Evolutionary conservation across 2,888 invertebrate genomes (phyloP), one percentile per base, ranked within the genome.

Genomic region (Eupithecia pulchellata): DNA sequence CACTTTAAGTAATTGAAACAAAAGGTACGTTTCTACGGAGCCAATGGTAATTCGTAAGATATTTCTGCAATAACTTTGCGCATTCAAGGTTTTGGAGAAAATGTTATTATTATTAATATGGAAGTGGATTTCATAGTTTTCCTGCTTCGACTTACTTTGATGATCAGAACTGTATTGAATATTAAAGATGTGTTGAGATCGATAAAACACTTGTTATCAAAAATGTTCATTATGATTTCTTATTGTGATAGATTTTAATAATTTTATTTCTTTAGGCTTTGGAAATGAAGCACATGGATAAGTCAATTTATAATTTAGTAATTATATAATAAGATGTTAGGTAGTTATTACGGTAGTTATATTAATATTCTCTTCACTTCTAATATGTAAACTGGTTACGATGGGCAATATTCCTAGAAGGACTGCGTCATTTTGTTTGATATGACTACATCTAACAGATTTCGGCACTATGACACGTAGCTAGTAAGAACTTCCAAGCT

Each of bases 1-100:
- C 79, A 79, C 78, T 79, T 79, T 82, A 81, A 79, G 81, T 84
- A 80, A 85, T 84, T 85, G 84, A 77, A 81, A 77, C 72, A 69
- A 67, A 72, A 69, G 42, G 65, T 75, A 73, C 61, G 68, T 74
- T 62, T 73, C 20, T 52, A 4, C 25, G 52, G 25, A 52, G 52
- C 68, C 58, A 68, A 75, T 72, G 73, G 69, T 79, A 78, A 81
- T 74, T 76, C 57, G 27, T 36, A 55, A 55, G 34, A 34, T 52
- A 20, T 34, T 17, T 17, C 4, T 25, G 11, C 34, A 20, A 61
- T 61, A 61, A 36, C 25, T 61, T 34, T 36, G 61, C 4, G 25
- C 34, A n/a, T 36, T 20, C 34, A 61, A 61, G 25, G 13, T 25
- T 34, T 36, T 57, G 29, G 57, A 4, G 60, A 20, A 60, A 32